Evolutionary conservation across 2,113 vertebrate species (phyloP).

Genomic region (Sylvia atricapilla): DNA sequence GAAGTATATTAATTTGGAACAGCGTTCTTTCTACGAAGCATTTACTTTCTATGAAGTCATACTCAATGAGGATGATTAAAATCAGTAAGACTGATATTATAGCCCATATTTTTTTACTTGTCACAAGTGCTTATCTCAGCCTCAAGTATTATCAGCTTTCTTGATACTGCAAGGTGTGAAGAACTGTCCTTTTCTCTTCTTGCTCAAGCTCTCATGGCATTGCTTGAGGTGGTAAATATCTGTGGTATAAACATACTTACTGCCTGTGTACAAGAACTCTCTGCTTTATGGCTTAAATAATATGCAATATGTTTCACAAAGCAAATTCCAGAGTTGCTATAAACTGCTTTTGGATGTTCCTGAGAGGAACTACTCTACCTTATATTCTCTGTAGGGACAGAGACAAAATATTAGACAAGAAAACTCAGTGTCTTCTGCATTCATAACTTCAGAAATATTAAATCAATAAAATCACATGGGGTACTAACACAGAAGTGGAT

Average conservation of each 20-base stretch:
- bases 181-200: not conserved
- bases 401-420: not conserved
- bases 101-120: too few species aligned
- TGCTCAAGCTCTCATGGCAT: not conserved
- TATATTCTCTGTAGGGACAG: not conserved
- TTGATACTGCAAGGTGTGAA: not conserved
- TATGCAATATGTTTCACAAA: not conserved
- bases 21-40: not conserved
- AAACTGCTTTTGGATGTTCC: not conserved
- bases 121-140: not conserved
- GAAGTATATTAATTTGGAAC: not conserved
- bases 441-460: not conserved
- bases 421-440: not conserved
- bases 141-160: not conserved
- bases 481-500: not conserved
- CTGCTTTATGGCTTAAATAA: not conserved
- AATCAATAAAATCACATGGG: not conserved
- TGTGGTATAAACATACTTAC: not conserved
- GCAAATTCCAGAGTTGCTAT: not conserved
- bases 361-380: not conserved
- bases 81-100: not conserved
- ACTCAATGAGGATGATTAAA: not conserved
- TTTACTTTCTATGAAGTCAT: not conserved
- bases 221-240: not conserved
- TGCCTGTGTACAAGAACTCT: not conserved